A percentile compares a stretch with the other conserved stretches of the same genome.
Conservation (phyloP, 2,888 invertebrate species). For the Pollenia griseotomentosa region DNA sequence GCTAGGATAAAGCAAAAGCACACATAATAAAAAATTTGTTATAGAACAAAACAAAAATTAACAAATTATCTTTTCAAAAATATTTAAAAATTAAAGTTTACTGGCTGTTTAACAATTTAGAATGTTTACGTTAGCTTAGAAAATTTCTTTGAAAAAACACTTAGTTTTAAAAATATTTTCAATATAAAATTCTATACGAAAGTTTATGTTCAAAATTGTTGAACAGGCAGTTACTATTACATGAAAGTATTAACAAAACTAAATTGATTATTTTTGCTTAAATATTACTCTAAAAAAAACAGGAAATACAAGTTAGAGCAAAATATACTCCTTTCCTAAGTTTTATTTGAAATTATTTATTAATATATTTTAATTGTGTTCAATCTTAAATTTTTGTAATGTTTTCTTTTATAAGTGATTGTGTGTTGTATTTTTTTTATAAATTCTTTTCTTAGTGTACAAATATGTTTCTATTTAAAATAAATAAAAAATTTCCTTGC, state of each 20-base stretch:
- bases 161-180: too few species aligned
- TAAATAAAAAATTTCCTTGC: conserved; percentile 46
- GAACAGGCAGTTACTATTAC: too few species aligned
- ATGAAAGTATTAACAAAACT: neutral
- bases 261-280: neutral
- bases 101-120: too few species aligned
- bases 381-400: neutral
- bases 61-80: neutral
- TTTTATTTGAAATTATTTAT: neutral
- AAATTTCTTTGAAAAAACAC: too few species aligned
- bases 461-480: conserved; percentile 34
- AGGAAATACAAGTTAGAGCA: neutral
- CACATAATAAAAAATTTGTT: conserved; percentile 35
- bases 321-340: neutral
- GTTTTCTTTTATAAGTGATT: neutral
- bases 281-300: neutral
- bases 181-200: too few species aligned
- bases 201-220: too few species aligned
- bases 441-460: conserved; percentile 55
- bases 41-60: conserved; percentile 10
- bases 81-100: too few species aligned
- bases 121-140: too few species aligned
- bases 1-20: conserved; percentile 8
- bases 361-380: neutral
- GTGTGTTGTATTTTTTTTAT: conserved; percentile 34